These are phyloP conservation scores for Drosophila melanogaster DNA, from an alignment of 1,140 invertebrate species.

Conservation along the genomic window Release_6_plus_ISO1_MT NT_037436.4:9016501-9017000, in stretches of 20 bases:
- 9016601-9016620: slow-evolving; percentile 70
- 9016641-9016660: slow-evolving; percentile 1
- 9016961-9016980: slow-evolving; percentile 84
- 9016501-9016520: slow-evolving; percentile 71
- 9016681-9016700: slow-evolving; percentile 52
- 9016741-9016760: slow-evolving; percentile 12
- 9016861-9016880: slow-evolving; percentile 22
- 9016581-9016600: slow-evolving; percentile 77
- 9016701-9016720: slow-evolving; percentile 83
- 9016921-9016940: slow-evolving; percentile 40
- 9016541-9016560: slow-evolving; percentile 61
- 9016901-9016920: slow-evolving; percentile 49
- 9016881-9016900: slow-evolving; percentile 71
- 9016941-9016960: slow-evolving; percentile 84
- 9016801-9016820: slow-evolving; percentile 70
- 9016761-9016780: slow-evolving; percentile 81
- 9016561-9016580: slow-evolving; percentile 38
- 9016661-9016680: slow-evolving; percentile 5
- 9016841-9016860: slow-evolving; percentile 18
- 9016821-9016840: slow-evolving; percentile 52
- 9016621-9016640: slow-evolving; percentile 5
- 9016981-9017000: slow-evolving; percentile 55
- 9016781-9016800: slow-evolving; percentile 79
- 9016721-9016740: slow-evolving; percentile 83
- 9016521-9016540: slow-evolving; percentile 69